Conservation (phyloP, 2,797 vertebrate genomes). For the Enteromius viviparus region DNA sequence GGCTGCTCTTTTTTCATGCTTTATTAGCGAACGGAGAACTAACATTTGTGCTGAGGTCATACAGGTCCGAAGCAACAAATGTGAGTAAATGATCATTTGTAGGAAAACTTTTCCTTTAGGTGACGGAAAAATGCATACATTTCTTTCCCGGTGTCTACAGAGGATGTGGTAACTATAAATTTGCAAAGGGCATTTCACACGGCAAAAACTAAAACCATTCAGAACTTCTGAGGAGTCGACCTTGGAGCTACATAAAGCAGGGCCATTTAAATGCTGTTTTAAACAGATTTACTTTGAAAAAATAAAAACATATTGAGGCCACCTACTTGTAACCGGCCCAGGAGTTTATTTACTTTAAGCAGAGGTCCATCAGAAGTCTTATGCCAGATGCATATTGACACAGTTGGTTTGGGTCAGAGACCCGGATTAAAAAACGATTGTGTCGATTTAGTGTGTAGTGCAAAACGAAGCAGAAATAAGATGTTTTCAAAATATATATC, state of each 20-base stretch:
- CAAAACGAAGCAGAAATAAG: constrained; percentile 11
- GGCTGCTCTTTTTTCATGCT: neutral
- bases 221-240: constrained; percentile 74
- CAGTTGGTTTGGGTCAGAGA: constrained; percentile 44
- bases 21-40: neutral
- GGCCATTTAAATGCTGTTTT: constrained; percentile 73
- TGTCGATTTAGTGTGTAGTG: constrained; percentile 28
- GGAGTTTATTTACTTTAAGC: constrained; percentile 76
- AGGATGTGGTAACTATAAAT: constrained; percentile 64
- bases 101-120: constrained; percentile 1
- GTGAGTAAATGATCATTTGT: neutral
- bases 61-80: constrained; percentile 3
- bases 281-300: constrained; percentile 76
- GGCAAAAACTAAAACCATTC: constrained; percentile 73
- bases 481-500: constrained; percentile 10
- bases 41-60: neutral
- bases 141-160: constrained; percentile 6
- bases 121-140: neutral
- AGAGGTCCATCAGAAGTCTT: constrained; percentile 67
- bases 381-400: constrained; percentile 64
- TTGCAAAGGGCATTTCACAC: constrained; percentile 69
- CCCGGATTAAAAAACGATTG: constrained; percentile 20
- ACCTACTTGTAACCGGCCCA: constrained; percentile 62
- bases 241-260: constrained; percentile 67
- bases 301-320: constrained; percentile 70